Percentiles rank a stretch among this genome's conserved stretches.
These are phyloP conservation scores for Ormyrus labotus DNA, from an alignment of 2,888 invertebrate genomes.

Conservation along the genomic window DNA sequence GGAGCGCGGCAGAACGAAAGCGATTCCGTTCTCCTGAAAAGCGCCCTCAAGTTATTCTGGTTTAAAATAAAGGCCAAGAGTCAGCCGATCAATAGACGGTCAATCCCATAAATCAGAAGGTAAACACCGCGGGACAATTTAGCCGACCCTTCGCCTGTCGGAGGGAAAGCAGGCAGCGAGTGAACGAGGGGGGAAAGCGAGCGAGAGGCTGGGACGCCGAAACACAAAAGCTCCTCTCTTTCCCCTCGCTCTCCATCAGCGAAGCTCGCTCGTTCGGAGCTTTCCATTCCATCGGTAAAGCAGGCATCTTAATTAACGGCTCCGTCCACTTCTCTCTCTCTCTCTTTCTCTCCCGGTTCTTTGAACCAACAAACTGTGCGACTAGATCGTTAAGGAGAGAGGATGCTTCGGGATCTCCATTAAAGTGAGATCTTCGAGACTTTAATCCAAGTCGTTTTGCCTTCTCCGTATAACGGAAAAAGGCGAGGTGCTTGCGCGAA, in stretches of 20 bases:
- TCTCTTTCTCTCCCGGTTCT: conserved; percentile 10
- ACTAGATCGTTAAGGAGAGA: conserved; percentile 48
- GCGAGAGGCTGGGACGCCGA: conserved; percentile 17
- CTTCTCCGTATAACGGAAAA: conserved; percentile 25
- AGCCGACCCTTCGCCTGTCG: conserved; percentile 61
- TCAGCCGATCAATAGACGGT: conserved; percentile 62
- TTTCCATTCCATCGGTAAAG: conserved; percentile 63
- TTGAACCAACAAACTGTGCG: conserved; percentile 38
- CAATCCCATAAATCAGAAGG: conserved; percentile 70
- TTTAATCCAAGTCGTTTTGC: conserved; percentile 47
- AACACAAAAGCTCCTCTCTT: conserved; percentile 60
- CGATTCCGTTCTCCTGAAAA: conserved; percentile 25
- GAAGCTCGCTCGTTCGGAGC: conserved; percentile 39
- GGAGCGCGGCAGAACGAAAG: conserved; percentile 26
- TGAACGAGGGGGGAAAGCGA: neutral
- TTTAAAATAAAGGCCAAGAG: conserved; percentile 53
- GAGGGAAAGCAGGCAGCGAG: conserved; percentile 37
- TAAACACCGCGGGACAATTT: conserved; percentile 69
- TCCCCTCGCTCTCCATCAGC: conserved; percentile 10
- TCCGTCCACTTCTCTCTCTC: conserved; percentile 44
- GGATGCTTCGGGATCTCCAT: conserved; percentile 52
- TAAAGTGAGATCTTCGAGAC: conserved; percentile 51
- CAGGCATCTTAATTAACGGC: conserved; percentile 70
- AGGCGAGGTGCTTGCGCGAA: conserved; percentile 7
- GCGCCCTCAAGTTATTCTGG: conserved; percentile 44